These are phyloP conservation scores for Hydriomena furcata DNA, from an alignment of 2,888 invertebrate species.

Conservation along the genomic window DNA sequence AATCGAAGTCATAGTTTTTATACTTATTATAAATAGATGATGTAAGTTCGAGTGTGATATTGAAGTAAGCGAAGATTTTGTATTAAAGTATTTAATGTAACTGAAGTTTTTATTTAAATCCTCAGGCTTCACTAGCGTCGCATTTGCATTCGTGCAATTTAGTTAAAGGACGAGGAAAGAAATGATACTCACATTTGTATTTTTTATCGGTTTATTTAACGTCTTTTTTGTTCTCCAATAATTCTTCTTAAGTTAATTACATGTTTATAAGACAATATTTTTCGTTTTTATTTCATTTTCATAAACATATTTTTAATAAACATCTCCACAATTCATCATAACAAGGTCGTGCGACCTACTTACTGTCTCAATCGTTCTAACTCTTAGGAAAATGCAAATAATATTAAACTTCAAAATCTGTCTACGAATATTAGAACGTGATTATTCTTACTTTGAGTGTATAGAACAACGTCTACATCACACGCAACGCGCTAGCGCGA, in stretches of 20 bases:
- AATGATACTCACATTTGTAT: conserved; percentile 71
- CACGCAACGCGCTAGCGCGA: conserved; percentile 45
- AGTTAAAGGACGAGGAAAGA: conserved; percentile 30
- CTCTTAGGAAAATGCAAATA: conserved; percentile 83
- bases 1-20: conserved; percentile 83
- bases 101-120: conserved; percentile 36
- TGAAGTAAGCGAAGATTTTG: conserved; percentile 77
- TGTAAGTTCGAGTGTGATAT: conserved; percentile 83
- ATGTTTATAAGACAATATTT: conserved; percentile 83
- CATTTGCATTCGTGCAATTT: conserved; percentile 5
- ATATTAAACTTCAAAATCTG: conserved; percentile 80
- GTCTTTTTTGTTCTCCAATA: conserved; percentile 82
- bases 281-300: conserved; percentile 82
- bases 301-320: conserved; percentile 83
- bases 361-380: conserved; percentile 82
- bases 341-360: conserved; percentile 82
- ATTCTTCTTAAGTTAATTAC: conserved; percentile 83
- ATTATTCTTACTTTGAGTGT: conserved; percentile 78
- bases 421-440: conserved; percentile 79
- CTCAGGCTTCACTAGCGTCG: neutral
- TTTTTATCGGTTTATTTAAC: conserved; percentile 83
- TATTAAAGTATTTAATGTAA: conserved; percentile 77
- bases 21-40: conserved; percentile 83
- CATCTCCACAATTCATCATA: conserved; percentile 81
- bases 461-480: conserved; percentile 65